Evolutionary conservation across 2,888 invertebrate species (phyloP).

Genomic region (Limnephilus lunatus): DNA sequence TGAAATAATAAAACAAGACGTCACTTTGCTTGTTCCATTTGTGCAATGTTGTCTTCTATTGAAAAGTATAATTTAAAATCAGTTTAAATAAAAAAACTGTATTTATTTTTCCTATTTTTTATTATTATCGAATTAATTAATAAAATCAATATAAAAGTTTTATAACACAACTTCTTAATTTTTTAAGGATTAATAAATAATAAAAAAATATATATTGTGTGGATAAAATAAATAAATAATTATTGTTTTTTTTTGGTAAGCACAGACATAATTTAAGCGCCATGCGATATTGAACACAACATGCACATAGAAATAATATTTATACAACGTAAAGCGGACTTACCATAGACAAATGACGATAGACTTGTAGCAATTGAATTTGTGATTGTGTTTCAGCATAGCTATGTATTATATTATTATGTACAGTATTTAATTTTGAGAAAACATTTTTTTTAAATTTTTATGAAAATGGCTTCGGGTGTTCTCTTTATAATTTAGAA

Average conservation of each 20-base stretch:
- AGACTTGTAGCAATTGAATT: neutral
- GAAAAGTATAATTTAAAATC: neutral
- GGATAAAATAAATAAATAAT: neutral
- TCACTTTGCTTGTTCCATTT: neutral
- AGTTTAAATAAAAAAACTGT: neutral
- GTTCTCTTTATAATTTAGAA: no score
- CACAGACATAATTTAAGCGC: neutral
- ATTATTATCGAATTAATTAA: no score
- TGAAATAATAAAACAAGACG: neutral
- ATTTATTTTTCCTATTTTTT: neutral
- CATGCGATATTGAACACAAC: neutral
- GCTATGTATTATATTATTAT: neutral
- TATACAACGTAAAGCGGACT: neutral
- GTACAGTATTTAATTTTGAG: no score
- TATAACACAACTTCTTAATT: neutral
- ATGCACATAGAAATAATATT: neutral
- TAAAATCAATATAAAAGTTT: neutral
- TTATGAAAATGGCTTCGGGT: no score
- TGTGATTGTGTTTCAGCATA: neutral
- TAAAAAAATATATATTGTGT: neutral
- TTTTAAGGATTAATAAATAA: neutral
- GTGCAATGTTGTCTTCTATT: neutral
- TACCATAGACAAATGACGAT: neutral
- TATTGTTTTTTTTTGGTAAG: neutral
- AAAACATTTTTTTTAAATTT: no score